A percentile compares a stretch with the other conserved stretches of the same genome.
Conservation (phyloP, 2,888 invertebrate genomes). For the Muscina levida region DNA sequence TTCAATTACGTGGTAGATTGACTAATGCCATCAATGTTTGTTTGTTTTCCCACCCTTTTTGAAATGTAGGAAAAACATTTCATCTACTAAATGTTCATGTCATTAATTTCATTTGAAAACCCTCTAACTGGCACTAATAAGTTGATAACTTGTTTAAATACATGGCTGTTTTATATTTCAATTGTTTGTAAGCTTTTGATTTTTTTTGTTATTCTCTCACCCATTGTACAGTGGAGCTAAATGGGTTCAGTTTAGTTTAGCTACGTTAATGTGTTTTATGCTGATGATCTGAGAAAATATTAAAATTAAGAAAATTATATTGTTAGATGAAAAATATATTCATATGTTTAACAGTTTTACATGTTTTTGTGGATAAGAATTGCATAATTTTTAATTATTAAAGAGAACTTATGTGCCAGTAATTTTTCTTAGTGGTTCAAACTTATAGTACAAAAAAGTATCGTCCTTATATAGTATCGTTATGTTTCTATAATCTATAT, state of each 20-base stretch:
- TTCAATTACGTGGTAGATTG: neutral
- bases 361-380: too few relatives aligned
- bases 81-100: conserved; percentile 15
- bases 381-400: too few relatives aligned
- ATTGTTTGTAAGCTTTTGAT: conserved; percentile 1
- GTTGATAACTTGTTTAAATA: conserved; percentile 46
- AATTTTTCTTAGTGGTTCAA: too few relatives aligned
- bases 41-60: conserved; percentile 22
- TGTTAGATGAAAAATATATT: too few relatives aligned
- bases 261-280: conserved; percentile 31
- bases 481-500: too few relatives aligned
- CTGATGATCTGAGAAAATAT: too few relatives aligned
- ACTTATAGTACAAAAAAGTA: too few relatives aligned
- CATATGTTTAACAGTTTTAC: too few relatives aligned
- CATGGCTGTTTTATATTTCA: conserved; percentile 38
- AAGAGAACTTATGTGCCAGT: too few relatives aligned
- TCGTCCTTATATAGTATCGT: too few relatives aligned
- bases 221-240: neutral
- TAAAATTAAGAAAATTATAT: too few relatives aligned
- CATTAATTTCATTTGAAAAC: conserved; percentile 53
- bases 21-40: neutral
- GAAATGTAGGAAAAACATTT: conserved; percentile 14
- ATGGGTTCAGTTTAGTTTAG: neutral
- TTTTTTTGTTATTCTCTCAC: neutral
- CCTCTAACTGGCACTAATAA: conserved; percentile 58